Evolutionary conservation across 2,888 invertebrate genomes (phyloP).

Genomic region (Leucophora obtusa): DNA sequence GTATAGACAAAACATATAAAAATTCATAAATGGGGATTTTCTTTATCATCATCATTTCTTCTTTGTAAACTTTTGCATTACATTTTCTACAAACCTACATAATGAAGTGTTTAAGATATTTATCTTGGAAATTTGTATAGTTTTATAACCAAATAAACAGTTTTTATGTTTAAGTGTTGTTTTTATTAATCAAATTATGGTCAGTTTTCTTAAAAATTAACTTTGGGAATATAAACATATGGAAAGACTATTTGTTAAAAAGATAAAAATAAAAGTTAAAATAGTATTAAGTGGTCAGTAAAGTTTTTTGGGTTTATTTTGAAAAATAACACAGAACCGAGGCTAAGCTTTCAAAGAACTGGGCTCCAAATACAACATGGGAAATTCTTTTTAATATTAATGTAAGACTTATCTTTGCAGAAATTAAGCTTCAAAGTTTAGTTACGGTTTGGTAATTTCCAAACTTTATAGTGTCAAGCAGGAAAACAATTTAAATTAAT

Average conservation of each 20-base stretch:
- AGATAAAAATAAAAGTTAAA: not conserved
- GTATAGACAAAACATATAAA: not conserved
- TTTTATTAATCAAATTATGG: not conserved
- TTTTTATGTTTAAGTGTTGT: not conserved
- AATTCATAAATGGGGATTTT: not conserved
- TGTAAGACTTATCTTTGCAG: no score
- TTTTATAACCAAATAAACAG: slow-evolving; percentile 30
- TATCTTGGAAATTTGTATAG: not conserved
- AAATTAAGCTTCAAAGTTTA: not conserved
- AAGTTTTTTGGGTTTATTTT: not conserved
- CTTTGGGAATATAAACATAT: not conserved
- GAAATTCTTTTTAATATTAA: no score
- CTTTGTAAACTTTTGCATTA: not conserved
- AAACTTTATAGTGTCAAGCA: not conserved
- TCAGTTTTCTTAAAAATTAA: not conserved
- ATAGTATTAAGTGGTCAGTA: not conserved
- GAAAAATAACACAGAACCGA: no score
- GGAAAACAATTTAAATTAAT: not conserved
- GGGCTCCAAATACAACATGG: no score
- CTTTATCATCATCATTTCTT: not conserved
- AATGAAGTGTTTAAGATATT: not conserved
- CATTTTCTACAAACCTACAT: not conserved
- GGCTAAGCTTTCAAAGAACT: no score
- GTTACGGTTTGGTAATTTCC: not conserved
- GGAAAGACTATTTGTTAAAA: not conserved